Base-by-base conservation (phyloP, 2,113 vertebrate genomes). In the Sinocyclocheilus rhinocerous region DNA sequence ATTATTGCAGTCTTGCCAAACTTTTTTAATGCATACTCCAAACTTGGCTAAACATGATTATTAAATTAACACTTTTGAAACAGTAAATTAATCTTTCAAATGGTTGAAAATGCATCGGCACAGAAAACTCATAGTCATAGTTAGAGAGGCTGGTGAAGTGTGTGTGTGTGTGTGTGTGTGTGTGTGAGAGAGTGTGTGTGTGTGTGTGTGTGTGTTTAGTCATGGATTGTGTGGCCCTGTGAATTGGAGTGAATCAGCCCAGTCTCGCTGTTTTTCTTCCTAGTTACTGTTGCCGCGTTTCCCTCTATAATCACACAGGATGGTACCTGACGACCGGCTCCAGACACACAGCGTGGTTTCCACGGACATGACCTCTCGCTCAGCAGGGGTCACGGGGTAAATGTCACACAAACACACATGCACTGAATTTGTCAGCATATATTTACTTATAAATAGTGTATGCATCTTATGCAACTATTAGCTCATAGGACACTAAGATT, bases 251-350 rank as follows among this genome's bases (percentile, higher is more conserved):
- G 75, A 69, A 50, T 50, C 24, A 29, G 76, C 76, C 73, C n/a
- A n/a, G 29, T 67, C 16, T 83, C 26, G 16, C 80, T 89, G 76
- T 81, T 86, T 73, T 83, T 42, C 83, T 55, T 87, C 93, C 81
- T 92, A 79, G 95, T 91, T 91, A 95, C 94, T 83, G 93, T 95
- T 95, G 92, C 94, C 93, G 89, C 94, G 93, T 93, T 89, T 86
- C 48, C 50, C 70, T 6, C 85, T 67, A 69, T 50, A 72, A 86
- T 75, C 89, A 91, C 85, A 91, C 84, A 90, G 65, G 87, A 83
- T 85, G 16, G 63, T 87, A 87, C 86, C 83, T 88, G 76, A 72
- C 69, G 65, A 39, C 84, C 39, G 86, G 88, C 90, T 91, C 86
- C 87, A 87, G 36, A 84, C 82, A 83, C 84, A 81, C 86, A 29